A percentile compares a stretch with the other conserved stretches of the same genome.
Evolutionary conservation across 2,888 invertebrate genomes (phyloP).

Genomic region (Mimas tiliae): DNA sequence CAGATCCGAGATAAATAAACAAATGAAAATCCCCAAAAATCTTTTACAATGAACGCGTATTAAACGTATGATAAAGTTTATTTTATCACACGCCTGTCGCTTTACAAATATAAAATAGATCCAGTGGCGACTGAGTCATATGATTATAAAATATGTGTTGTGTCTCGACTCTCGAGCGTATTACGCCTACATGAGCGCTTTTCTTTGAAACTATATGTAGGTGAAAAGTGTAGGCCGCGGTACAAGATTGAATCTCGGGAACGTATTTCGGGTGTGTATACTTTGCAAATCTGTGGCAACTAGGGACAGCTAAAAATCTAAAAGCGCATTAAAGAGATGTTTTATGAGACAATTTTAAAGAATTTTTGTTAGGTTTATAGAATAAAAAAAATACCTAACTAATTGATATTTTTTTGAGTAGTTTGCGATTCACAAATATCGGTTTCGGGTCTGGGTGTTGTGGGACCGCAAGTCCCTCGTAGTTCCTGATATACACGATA

Average conservation of each 20-base stretch:
- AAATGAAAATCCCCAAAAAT: neutral
- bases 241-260: neutral
- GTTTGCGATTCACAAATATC: too few species aligned
- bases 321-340: too few species aligned
- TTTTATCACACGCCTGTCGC: slow-evolving; percentile 28
- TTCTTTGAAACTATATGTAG: slow-evolving; percentile 7
- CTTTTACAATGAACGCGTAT: slow-evolving; percentile 5
- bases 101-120: slow-evolving; percentile 30
- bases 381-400: too few species aligned
- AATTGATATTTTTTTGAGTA: too few species aligned
- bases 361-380: too few species aligned
- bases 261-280: neutral
- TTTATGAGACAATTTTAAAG: too few species aligned
- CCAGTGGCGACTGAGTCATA: slow-evolving; percentile 45
- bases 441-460: too few species aligned
- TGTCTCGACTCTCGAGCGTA: slow-evolving; percentile 54
- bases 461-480: too few species aligned
- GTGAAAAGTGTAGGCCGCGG: slow-evolving; percentile 21
- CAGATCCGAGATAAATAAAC: too few species aligned
- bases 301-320: too few species aligned
- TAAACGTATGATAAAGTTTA: slow-evolving; percentile 10
- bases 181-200: slow-evolving; percentile 42
- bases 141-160: slow-evolving; percentile 58
- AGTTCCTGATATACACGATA: too few species aligned
- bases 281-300: neutral